phyloP scores from a whole-genome alignment of 1,140 invertebrate species.

The Idris sp. region DNA sequence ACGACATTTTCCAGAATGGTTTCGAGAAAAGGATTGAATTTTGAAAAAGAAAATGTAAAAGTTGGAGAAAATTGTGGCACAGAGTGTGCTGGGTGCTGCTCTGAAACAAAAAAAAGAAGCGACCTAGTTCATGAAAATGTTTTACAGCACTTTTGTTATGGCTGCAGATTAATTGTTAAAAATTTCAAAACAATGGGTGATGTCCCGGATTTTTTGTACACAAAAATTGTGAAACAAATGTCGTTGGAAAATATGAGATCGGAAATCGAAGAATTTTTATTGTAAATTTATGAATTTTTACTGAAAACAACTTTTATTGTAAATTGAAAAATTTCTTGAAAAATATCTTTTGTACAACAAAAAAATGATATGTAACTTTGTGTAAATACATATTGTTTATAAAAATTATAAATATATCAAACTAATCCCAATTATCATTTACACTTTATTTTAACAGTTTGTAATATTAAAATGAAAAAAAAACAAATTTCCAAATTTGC shows the following conservation, averaged over 20 bases:
- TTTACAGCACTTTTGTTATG: constrained; percentile 69
- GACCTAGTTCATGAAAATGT: constrained; percentile 25
- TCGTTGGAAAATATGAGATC: constrained; percentile 63
- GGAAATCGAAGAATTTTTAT: constrained; percentile 69
- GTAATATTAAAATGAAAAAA: too few species aligned
- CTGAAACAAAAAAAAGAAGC: constrained; percentile 1
- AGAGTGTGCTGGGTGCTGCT: constrained; percentile 13
- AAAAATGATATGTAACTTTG: too few species aligned
- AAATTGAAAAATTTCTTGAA: too few species aligned
- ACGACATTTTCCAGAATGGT: constrained; percentile 76
- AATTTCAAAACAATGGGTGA: constrained; percentile 50
- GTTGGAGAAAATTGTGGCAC: constrained; percentile 1
- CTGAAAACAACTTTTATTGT: too few species aligned
- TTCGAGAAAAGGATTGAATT: constrained; percentile 59
- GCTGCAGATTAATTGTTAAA: constrained; percentile 69
- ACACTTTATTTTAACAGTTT: too few species aligned
- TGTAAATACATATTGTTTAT: too few species aligned
- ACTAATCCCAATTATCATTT: too few species aligned
- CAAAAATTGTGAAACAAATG: constrained; percentile 33
- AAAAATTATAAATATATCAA: too few species aligned
- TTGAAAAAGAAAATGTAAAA: constrained; percentile 4
- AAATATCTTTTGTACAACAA: too few species aligned
- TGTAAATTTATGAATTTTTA: constrained; percentile 41
- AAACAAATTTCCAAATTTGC: too few species aligned
- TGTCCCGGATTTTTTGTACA: constrained; percentile 60